Evolutionary conservation across 1,140 invertebrate genomes (phyloP), one percentile per base, ranked within the genome.

Genomic region (Brachionus sp.): DNA sequence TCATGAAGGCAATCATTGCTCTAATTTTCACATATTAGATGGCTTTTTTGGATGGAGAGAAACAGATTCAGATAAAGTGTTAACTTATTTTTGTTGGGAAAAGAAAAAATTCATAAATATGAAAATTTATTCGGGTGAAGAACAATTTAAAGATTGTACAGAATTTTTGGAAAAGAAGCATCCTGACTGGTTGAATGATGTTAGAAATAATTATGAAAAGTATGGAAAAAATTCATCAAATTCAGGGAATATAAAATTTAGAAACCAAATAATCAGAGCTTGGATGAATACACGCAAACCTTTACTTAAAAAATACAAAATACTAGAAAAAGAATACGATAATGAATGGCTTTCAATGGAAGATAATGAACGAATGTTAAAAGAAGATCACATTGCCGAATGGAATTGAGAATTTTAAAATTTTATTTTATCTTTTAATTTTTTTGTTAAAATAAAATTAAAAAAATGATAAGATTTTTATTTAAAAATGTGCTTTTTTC

Each of bases 1-100:
- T 35, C 64, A 66, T 33, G 64, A 66, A 33, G 64, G 64, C 6
- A n/a, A 66, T 66, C 64, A 66, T 33, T 66, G 64, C 13, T 66
- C 64, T n/a, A 35, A 66, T 66, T 33, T 33, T 25, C 64, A 66
- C 7, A 13, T 66, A n/a, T 12, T 66, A 25, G 64, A 35, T 33
- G 25, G 64, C 29, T 29, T 29, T 29, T 29, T 29, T 29, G 3
- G 29, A 29, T 29, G 29, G 29, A 2, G 1, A 29, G 29, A 29
- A 29, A 29, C 1, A 29, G 29, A 29, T 29, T 2, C 29, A 29
- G 3, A 29, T 29, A 29, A 29, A 29, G 29, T 29, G 29, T 2
- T 3, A 29, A 29, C 29, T 29, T 29, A 29, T 29, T 29, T 29
- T 29, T 29, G 29, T 29, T 29, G 29, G 29, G 29, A 29, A 29